phyloP scores from a whole-genome alignment of 1,140 invertebrate genomes.

The Drosophila nikananu region DNA sequence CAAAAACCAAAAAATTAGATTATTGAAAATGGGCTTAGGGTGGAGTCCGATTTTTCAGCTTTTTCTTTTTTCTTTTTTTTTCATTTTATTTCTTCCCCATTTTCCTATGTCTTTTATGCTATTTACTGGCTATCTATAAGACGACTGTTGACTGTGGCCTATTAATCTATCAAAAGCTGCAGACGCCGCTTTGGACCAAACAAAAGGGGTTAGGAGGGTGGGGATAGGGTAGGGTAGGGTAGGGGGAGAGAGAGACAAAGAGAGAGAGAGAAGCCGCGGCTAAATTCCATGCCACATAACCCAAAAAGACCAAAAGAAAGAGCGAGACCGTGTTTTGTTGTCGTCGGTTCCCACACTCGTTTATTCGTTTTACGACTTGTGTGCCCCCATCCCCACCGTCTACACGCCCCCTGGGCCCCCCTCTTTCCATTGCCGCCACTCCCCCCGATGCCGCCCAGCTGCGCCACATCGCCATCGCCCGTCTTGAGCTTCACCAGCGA shows the following conservation, averaged over 20 bases:
- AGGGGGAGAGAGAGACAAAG: background rate
- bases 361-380: constrained; percentile 70
- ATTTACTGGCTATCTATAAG: constrained; percentile 42
- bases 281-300: constrained; percentile 69
- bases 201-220: constrained; percentile 31
- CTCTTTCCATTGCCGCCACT: background rate
- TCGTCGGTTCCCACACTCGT: constrained; percentile 77
- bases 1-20: constrained; percentile 54
- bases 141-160: constrained; percentile 68
- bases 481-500: constrained; percentile 25
- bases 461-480: background rate
- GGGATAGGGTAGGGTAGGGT: background rate
- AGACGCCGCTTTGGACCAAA: constrained; percentile 45
- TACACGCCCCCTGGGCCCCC: constrained; percentile 15
- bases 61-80: background rate
- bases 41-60: background rate
- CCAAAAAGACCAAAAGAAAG: constrained; percentile 50
- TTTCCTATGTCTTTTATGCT: constrained; percentile 1
- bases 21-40: background rate
- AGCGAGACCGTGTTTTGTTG: constrained; percentile 36
- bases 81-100: background rate
- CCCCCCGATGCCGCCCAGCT: background rate
- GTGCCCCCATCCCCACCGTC: background rate
- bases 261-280: constrained; percentile 23
- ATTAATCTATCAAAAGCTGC: constrained; percentile 75